Conservation (phyloP, 2,113 vertebrate species). For the Archilochus colubris region DNA sequence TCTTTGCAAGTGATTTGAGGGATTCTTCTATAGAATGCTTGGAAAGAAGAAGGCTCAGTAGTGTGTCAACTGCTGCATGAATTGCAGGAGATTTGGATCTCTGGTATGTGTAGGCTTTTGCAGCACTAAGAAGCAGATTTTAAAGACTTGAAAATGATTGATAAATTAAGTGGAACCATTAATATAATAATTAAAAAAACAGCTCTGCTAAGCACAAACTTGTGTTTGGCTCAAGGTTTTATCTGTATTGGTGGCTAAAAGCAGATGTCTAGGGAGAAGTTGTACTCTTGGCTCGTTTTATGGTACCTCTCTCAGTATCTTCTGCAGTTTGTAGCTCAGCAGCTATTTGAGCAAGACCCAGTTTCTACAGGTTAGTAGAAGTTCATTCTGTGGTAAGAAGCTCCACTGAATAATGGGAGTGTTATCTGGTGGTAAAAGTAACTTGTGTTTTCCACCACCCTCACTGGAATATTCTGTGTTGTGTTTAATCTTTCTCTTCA, state of each 20-base stretch:
- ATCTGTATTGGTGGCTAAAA: background rate
- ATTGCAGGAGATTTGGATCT: background rate
- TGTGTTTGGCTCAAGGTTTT: background rate
- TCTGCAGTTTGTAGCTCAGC: background rate
- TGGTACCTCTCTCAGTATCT: background rate
- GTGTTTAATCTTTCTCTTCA: background rate
- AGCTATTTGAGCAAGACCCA: background rate
- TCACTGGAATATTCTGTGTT: background rate
- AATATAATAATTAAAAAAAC: background rate
- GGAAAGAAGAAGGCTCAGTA: background rate
- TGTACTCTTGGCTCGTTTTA: background rate
- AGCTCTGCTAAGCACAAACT: background rate
- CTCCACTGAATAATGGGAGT: background rate
- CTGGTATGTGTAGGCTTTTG: background rate
- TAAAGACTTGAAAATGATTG: background rate
- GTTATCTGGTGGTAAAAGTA: background rate
- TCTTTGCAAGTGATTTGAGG: background rate
- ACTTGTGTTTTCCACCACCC: background rate
- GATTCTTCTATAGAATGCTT: background rate
- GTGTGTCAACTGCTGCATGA: background rate
- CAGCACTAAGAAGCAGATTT: background rate
- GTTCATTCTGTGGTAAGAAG: background rate
- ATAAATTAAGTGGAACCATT: too few species aligned
- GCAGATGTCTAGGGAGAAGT: background rate
- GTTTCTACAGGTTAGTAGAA: background rate